phyloP scores from a whole-genome alignment of 2,888 invertebrate species.

The Himalopsyche tibetana region DNA sequence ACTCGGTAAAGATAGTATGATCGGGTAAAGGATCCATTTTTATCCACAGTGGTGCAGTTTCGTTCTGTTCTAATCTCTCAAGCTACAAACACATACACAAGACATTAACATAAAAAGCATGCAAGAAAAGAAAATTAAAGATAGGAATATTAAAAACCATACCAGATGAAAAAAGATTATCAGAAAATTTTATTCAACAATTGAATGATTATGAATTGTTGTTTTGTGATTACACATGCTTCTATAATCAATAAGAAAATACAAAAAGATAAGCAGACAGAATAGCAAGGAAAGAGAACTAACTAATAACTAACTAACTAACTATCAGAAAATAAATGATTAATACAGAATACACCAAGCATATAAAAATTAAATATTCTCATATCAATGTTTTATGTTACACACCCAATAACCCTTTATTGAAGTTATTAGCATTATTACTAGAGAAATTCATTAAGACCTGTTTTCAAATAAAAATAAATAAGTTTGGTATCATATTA shows the following conservation, averaged over 20 bases:
- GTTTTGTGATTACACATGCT: too few relatives aligned
- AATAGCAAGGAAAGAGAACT: constrained; percentile 26
- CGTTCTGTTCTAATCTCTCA: constrained; percentile 60
- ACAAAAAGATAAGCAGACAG: neutral
- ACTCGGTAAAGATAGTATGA: constrained; percentile 50
- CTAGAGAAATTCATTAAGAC: too few relatives aligned
- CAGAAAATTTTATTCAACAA: too few relatives aligned
- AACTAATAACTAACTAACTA: neutral
- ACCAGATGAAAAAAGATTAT: too few relatives aligned
- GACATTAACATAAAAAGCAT: constrained; percentile 55
- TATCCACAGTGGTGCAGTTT: constrained; percentile 65
- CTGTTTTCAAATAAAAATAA: too few relatives aligned
- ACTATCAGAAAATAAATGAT: neutral
- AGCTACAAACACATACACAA: constrained; percentile 63
- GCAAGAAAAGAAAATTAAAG: constrained; percentile 50
- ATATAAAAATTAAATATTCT: too few relatives aligned
- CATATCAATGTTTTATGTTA: too few relatives aligned
- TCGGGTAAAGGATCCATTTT: constrained; percentile 60
- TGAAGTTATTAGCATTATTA: too few relatives aligned
- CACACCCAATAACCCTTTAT: too few relatives aligned
- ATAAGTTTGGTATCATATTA: too few relatives aligned
- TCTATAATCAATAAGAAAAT: neutral
- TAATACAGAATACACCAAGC: neutral
- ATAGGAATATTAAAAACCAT: constrained; percentile 46
- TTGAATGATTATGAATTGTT: too few relatives aligned